phyloP scores from a whole-genome alignment of 2,797 vertebrate genomes.

The Aplochiton taeniatus region DNA sequence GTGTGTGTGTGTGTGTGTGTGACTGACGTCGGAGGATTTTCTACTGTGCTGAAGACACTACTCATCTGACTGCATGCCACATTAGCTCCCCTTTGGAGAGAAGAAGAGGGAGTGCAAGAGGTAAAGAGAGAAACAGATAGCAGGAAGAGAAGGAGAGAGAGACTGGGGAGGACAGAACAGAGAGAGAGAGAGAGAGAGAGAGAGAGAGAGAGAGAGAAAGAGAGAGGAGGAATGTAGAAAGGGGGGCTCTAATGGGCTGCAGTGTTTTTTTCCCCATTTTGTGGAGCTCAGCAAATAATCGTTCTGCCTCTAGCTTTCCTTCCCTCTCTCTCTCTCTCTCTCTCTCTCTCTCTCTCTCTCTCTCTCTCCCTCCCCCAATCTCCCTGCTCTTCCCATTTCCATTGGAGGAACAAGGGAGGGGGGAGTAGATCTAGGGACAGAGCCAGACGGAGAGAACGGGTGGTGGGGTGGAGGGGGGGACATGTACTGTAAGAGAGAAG shows the following conservation, averaged over 20 bases:
- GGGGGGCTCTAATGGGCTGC: slow-evolving; percentile 73
- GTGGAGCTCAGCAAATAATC: slow-evolving; percentile 80
- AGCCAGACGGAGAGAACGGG: slow-evolving; percentile 18
- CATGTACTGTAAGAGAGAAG: slow-evolving; percentile 2
- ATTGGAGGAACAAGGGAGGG: slow-evolving; percentile 49
- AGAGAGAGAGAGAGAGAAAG: slow-evolving; percentile 18
- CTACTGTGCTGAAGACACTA: slow-evolving; percentile 46
- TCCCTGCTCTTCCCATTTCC: slow-evolving; percentile 16
- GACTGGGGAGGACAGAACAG: slow-evolving; percentile 12
- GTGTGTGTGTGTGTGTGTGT: background rate
- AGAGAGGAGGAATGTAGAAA: slow-evolving; percentile 15
- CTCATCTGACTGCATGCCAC: slow-evolving; percentile 61
- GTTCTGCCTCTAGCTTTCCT: slow-evolving; percentile 61
- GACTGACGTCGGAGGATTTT: slow-evolving; percentile 16
- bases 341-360: slow-evolving; percentile 26
- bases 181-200: slow-evolving; percentile 39
- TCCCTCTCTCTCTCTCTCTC: slow-evolving; percentile 31
- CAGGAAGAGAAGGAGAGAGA: background rate
- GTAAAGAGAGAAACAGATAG: too few relatives aligned
- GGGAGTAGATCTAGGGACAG: slow-evolving; percentile 20
- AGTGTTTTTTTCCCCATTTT: slow-evolving; percentile 76
- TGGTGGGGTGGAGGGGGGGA: slow-evolving; percentile 1
- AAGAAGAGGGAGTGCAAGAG: slow-evolving; percentile 22
- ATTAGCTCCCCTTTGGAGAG: slow-evolving; percentile 52
- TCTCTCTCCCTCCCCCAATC: slow-evolving; percentile 17